These are phyloP conservation scores for Hydra vulgaris DNA, from an alignment of 30 jellyfish, hydroid and myxozoan species.

Conservation along the genomic window DNA sequence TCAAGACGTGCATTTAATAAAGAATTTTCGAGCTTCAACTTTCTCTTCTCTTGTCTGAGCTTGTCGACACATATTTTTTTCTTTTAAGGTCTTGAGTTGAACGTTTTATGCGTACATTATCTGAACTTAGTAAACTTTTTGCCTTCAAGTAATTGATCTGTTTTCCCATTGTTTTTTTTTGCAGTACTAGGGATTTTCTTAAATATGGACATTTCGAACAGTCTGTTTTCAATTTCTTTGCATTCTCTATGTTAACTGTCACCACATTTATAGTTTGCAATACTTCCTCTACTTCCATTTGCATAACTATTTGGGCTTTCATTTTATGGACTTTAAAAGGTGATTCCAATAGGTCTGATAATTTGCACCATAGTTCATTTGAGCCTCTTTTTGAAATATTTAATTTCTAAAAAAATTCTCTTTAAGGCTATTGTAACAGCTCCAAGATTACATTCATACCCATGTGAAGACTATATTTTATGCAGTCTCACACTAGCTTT, in stretches of 20 bases:
- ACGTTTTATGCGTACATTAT: neutral
- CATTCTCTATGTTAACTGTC: neutral
- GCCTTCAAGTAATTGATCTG: neutral
- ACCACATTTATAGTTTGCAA: neutral
- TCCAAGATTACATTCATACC: neutral
- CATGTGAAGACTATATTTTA: neutral
- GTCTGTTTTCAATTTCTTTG: neutral
- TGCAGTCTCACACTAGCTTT: neutral
- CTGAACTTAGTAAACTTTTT: neutral
- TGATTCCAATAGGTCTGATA: neutral
- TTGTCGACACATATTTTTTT: neutral
- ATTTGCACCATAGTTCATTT: neutral
- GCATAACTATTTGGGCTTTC: neutral
- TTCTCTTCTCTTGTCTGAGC: neutral
- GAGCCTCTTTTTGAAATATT: neutral
- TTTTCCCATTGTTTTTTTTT: neutral
- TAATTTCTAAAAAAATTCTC: neutral
- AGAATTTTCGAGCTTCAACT: neutral
- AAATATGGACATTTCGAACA: neutral
- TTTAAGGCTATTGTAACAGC: neutral
- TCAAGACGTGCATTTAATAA: neutral
- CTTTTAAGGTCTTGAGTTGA: neutral
- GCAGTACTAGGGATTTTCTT: neutral
- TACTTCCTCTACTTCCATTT: neutral
- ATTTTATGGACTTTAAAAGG: neutral